Base-by-base conservation (phyloP, 2,888 invertebrate species). In the Lamproptera curius region DNA sequence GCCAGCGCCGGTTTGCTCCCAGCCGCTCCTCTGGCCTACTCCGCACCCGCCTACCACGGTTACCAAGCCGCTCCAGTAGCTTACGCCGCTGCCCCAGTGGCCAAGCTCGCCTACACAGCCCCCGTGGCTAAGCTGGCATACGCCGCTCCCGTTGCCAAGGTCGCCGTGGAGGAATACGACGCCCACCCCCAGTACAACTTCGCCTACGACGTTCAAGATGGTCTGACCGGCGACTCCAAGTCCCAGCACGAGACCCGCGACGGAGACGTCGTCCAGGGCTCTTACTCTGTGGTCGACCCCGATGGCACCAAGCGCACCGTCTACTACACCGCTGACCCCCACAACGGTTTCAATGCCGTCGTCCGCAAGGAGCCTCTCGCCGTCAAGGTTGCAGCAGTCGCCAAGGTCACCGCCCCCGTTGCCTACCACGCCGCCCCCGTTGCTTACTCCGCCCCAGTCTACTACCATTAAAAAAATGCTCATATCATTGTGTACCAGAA, bases 251-350 rank as follows among this genome's bases (percentile, higher is more conserved):
- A 86, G 61, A 73, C 60, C 56, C 83, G 85, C 60, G 77, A 85
- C 50, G 85, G 85, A 28, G 86, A 86, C 36, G 78, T 81, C 28
- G 85, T 86, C n/a, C 73, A 77, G 33, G 90, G 90, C 50, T 86
- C 87, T 43, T 90, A 90, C 78, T 88, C 88, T 58, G 77, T 90
- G 5, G 79, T 81, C 23, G 89, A 90, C 61, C 79, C 90, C 43
- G 90, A 90, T 54, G 90, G 90, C 62, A 87, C 85, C 65, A 84
- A 81, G 67, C 87, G 90, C 58, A 88, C 82, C 46, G 90, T 90
- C 1, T 89, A 90, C 39, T 85, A 85, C 74, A 79, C 79, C 54
- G 83, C 85, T 37, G 83, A 84, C 57, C 68, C 68, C 20, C 70
- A 85, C 79, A 76, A 89, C 71, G 70, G 90, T 15, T 90, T 90